Base-by-base conservation (phyloP, 1,140 invertebrate genomes). In the Scylla paramamosain region DNA sequence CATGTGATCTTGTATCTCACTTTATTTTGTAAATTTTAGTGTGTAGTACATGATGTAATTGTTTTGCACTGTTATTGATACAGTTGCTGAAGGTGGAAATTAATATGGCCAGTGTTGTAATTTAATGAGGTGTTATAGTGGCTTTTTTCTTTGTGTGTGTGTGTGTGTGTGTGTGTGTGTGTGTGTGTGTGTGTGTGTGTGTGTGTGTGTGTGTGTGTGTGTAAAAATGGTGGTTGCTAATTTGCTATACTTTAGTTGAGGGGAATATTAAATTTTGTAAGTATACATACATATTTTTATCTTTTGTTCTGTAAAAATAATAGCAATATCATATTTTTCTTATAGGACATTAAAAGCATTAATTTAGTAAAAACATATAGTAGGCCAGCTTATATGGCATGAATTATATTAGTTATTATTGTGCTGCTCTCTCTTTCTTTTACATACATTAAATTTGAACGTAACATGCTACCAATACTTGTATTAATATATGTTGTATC, bases 91-190 rank as follows among this genome's bases (percentile, higher is more conserved):
- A 59, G 39, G 10, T n/a, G n/a, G 25, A n/a, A 77, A 77, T 7
- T 77, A n/a, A 77, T 77, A 77, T 77, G 52, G 52, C 52, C 52
- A n/a, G n/a, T 77, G 67, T 20, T n/a, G 16, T 77, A n/a, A 7
- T n/a, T n/a, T 77, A n/a, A n/a, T 77, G 67, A n/a, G n/a, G 67
- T 77, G 20, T 25, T 3, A 67, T n/a, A 77, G 67, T 77, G 8
- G 8, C 25, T 77, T 12, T 20, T n/a, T n/a, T 77, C 1, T 77
- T 7, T 77, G 52, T 77, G 67, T 77, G n/a, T n/a, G n/a, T 77
- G n/a, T 77, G n/a, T n/a, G 67, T 77, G n/a, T 77, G 67, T 77
- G n/a, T n/a, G n/a, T 77, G n/a, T 77, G n/a, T n/a, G 59, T 67
- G 20, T 67, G 48, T 52, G 14, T 7, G 14, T 52, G 14, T 52